phyloP scores from a whole-genome alignment of 2,888 invertebrate genomes.

The Cantharis nigra region DNA sequence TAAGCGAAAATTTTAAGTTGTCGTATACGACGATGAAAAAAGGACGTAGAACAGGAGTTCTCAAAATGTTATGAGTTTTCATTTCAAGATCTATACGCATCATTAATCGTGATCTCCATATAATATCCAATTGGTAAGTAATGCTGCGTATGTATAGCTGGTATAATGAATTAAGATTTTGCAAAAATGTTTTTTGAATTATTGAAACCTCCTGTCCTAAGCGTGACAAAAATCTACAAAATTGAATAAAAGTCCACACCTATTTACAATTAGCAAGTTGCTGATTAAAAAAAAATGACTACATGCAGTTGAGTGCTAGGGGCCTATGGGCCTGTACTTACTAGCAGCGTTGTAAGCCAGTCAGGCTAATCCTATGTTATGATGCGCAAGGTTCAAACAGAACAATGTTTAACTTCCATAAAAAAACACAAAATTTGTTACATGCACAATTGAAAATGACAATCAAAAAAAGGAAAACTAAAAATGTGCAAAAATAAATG shows the following conservation, averaged over 20 bases:
- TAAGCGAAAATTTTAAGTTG: background rate
- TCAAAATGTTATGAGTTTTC: background rate
- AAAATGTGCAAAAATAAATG: background rate
- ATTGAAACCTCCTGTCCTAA: background rate
- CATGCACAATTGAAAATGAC: slow-evolving; percentile 42
- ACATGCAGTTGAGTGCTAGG: slow-evolving; percentile 49
- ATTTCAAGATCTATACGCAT: too few species aligned
- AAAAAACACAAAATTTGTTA: slow-evolving; percentile 43
- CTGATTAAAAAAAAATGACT: slow-evolving; percentile 13
- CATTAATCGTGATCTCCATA: too few species aligned
- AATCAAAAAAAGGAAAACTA: slow-evolving; percentile 1
- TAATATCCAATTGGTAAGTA: too few species aligned
- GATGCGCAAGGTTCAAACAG: slow-evolving; percentile 76
- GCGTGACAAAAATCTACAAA: background rate
- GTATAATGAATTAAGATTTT: too few species aligned
- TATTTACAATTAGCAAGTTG: background rate
- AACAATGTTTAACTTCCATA: slow-evolving; percentile 68
- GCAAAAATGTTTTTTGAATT: background rate
- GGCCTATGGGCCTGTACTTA: slow-evolving; percentile 51
- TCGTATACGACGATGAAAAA: background rate
- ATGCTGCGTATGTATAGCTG: too few species aligned
- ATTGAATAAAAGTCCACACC: background rate
- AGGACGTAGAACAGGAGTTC: background rate
- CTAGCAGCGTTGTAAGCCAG: slow-evolving; percentile 49
- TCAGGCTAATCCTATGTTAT: slow-evolving; percentile 73